Percentiles rank a stretch among this genome's conserved stretches.
Conservation (phyloP, 2,888 invertebrate genomes). For the Acrocyrtus sp. region DNA sequence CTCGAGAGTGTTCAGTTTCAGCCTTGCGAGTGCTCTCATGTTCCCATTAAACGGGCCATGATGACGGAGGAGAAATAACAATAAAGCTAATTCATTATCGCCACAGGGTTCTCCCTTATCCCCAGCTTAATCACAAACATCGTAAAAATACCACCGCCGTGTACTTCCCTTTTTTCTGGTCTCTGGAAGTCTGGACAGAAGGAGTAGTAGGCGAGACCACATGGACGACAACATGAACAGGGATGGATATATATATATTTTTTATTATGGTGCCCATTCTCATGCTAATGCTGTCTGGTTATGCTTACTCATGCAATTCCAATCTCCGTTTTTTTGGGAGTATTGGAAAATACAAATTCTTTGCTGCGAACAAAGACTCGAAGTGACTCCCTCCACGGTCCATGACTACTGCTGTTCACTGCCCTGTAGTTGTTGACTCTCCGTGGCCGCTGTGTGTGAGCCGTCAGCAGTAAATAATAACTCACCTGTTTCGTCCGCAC, state of each 20-base stretch:
- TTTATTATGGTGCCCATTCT: not conserved
- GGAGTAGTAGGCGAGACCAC: constrained; percentile 24
- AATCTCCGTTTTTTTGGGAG: not conserved
- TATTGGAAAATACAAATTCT: not conserved
- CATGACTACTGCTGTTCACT: not conserved
- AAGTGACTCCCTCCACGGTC: not conserved
- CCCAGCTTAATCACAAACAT: not conserved
- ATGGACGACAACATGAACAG: constrained; percentile 12
- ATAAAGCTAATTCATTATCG: constrained; percentile 46
- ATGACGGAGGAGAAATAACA: constrained; percentile 12
- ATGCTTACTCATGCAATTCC: constrained; percentile 3
- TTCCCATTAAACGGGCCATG: not conserved
- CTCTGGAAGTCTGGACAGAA: not conserved
- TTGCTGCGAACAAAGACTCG: not conserved
- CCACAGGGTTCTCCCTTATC: constrained; percentile 24
- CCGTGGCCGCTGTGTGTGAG: not conserved
- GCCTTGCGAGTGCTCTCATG: not conserved
- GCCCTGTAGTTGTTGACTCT: not conserved
- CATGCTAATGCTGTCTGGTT: not conserved
- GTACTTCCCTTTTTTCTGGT: not conserved
- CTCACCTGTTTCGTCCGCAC: constrained; percentile 34
- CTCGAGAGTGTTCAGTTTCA: not conserved
- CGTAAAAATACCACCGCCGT: not conserved
- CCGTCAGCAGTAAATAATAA: constrained; percentile 24
- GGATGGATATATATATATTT: too few species aligned